Base-by-base conservation (phyloP, 2,888 invertebrate species). In the Mylabris sibirica region DNA sequence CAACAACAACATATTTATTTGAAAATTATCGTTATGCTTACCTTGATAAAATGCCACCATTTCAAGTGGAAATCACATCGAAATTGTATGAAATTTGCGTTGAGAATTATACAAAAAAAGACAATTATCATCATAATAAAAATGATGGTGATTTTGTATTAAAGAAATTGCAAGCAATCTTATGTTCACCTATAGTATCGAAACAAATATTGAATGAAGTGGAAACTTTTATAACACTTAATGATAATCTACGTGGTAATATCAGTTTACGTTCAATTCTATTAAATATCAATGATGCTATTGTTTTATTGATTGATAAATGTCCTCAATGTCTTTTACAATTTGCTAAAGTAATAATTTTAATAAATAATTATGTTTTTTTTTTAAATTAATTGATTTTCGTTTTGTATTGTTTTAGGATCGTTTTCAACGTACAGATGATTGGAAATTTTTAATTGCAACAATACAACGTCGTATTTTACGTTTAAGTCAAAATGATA, bases 321-420 rank as follows among this genome's bases (percentile, higher is more conserved):
- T 89, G 89, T 74, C 91, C 91, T 0, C 88, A 88, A 74, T 89
- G 88, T 77, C 80, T 91, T 35, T 83, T 91, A 73, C 89, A 90
- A 67, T 92, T 90, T 80, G 90, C 90, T 60, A 90, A 91, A 87
- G 30, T 30, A 8, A 30, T 4, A 3, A 30, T 30, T 30, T 30
- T 30, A n/a, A n/a, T n/a, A n/a, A n/a, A n/a, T n/a, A n/a, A n/a
- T n/a, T n/a, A n/a, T n/a, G n/a, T n/a, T n/a, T n/a, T n/a, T n/a
- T n/a, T n/a, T n/a, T n/a, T n/a, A n/a, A n/a, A n/a, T n/a, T n/a
- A n/a, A n/a, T n/a, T n/a, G n/a, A n/a, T n/a, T n/a, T n/a, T n/a
- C n/a, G n/a, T 30, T 1, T 6, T 8, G 3, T 5, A 30, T 30
- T 30, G 30, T 30, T 30, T 30, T 30, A 30, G 30, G 86, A 87